phyloP scores from a whole-genome alignment of 2,797 vertebrate genomes.

The Heliangelus exortis region DNA sequence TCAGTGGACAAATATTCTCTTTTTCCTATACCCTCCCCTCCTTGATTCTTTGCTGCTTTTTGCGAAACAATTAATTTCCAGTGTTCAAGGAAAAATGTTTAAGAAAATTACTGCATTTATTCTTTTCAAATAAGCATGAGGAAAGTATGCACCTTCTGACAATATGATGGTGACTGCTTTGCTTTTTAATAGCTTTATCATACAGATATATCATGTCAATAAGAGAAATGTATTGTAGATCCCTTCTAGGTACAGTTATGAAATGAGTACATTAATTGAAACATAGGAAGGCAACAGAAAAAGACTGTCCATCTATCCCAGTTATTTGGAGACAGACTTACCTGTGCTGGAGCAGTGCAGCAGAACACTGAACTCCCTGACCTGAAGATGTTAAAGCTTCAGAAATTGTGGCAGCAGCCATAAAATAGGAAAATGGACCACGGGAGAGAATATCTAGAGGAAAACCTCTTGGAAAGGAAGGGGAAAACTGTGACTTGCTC shows the following conservation, averaged over 20 bases:
- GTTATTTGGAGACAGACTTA: neutral
- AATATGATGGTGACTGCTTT: neutral
- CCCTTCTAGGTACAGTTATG: neutral
- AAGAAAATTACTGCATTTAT: neutral
- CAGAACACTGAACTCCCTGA: neutral
- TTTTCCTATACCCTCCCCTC: neutral
- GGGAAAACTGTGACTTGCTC: neutral
- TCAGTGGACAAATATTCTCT: neutral
- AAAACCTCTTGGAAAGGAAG: neutral
- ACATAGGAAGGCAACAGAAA: neutral
- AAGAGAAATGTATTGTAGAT: neutral
- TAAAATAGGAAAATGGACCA: neutral
- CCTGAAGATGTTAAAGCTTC: neutral
- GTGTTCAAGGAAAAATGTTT: neutral
- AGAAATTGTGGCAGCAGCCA: neutral
- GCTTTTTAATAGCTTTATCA: neutral
- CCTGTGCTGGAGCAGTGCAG: neutral
- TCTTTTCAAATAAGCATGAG: constrained; percentile 13
- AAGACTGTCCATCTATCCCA: neutral
- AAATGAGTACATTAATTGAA: neutral
- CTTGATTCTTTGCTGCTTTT: constrained; percentile 1
- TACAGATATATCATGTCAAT: no score
- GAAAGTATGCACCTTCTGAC: neutral
- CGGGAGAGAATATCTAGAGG: neutral
- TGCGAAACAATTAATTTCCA: constrained; percentile 33